Evolutionary conservation across 2,113 vertebrate genomes (phyloP).

Genomic region (Gulo gulo): DNA sequence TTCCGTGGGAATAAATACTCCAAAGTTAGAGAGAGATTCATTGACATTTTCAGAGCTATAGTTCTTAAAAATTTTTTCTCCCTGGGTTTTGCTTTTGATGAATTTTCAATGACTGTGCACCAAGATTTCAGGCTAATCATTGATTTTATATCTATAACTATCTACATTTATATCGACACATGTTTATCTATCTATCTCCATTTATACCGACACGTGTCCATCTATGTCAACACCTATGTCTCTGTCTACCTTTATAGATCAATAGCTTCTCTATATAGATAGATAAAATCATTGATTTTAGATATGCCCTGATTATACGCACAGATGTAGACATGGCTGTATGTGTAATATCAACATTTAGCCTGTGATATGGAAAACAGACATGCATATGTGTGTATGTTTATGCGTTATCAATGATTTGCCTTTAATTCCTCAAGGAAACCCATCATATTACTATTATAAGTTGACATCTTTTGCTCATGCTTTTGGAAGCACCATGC

Average conservation of each 20-base stretch:
- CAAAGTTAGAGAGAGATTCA: not conserved
- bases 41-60: not conserved
- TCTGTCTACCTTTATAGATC: not conserved
- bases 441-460: not conserved
- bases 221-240: not conserved
- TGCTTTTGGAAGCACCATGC: not conserved
- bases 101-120: no score
- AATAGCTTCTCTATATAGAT: no score
- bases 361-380: not conserved
- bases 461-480: not conserved
- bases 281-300: not conserved
- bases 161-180: fast-evolving
- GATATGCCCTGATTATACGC: no score
- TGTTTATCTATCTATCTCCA: not conserved
- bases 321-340: not conserved
- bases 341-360: no score
- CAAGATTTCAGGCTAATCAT: not conserved
- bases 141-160: not conserved
- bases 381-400: no score
- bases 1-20: not conserved
- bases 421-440: not conserved
- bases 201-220: not conserved
- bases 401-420: no score
- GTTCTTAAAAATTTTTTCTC: not conserved
- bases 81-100: not conserved